Evolutionary conservation across 2,797 vertebrate genomes (phyloP), one percentile per base, ranked within the genome.

Genomic region (Gymnoscopelus microlampas): DNA sequence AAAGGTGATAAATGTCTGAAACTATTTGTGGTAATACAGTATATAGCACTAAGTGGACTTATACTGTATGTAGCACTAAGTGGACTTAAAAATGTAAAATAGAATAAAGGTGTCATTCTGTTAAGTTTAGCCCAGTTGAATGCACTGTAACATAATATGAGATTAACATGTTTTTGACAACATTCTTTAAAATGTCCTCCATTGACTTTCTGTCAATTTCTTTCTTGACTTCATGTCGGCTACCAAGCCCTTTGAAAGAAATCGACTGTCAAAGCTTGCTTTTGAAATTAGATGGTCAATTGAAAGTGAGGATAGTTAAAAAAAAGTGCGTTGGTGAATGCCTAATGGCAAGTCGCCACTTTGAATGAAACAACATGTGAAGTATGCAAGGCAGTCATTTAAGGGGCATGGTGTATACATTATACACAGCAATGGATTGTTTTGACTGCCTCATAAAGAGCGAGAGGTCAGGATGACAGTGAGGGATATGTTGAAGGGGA

Each of bases 231-330:
- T 39, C 75, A 78, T 44, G 53, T 73, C 26, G 49, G 53, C 49
- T 10, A 14, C 53, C 29, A 24, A 24, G 35, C n/a, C 47, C n/a
- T 49, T 13, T 10, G 29, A 14, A 60, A 15, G 53, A 70, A 83
- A 80, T 14, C 50, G 51, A 69, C 10, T 44, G 74, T 83, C 14
- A 32, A 55, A 58, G 84, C 80, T 90, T 89, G 83, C 63, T 81
- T 85, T 72, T 74, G 60, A 48, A 60, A 53, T 48, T 47, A 59
- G 67, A 81, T 14, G 62, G 70, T 60, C 32, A 63, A 29, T 12
- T n/a, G 24, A 84, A 80, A 12, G 78, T 85, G 68, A 82, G 39
- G 81, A 86, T 71, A 80, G 92, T 87, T 66, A 85, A 81, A 89
- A 89, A 79, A 56, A 65, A 80, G 89, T 87, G 81, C 24, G 59